These are phyloP conservation scores for Paedocypris micromegethes DNA, from an alignment of 2,797 vertebrate species.

Conservation along the genomic window DNA sequence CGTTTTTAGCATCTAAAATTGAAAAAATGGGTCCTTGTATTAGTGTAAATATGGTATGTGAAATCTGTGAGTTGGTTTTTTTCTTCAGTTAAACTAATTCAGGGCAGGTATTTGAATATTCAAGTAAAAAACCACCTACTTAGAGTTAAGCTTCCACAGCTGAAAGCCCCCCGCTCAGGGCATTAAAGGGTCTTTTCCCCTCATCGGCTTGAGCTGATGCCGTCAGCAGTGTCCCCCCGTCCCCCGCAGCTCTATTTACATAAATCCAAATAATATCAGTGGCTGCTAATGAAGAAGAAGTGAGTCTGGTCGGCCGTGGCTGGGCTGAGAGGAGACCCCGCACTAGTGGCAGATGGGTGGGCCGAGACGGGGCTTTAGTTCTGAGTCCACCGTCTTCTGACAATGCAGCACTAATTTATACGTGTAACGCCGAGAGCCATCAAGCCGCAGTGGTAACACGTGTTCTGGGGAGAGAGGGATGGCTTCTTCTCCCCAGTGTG, in stretches of 20 bases:
- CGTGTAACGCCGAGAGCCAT: constrained; percentile 21
- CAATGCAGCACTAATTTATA: constrained; percentile 20
- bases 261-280: constrained; percentile 85
- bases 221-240: constrained; percentile 36
- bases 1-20: too few relatives aligned
- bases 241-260: constrained; percentile 79
- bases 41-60: too few relatives aligned
- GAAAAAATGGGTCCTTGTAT: too few relatives aligned
- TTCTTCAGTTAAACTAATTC: too few relatives aligned
- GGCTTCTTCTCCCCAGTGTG: not conserved
- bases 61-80: too few relatives aligned
- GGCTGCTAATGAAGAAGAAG: constrained; percentile 87
- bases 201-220: constrained; percentile 13
- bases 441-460: not conserved
- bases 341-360: constrained; percentile 78
- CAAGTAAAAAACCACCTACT: too few relatives aligned
- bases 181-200: constrained; percentile 28
- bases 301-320: constrained; percentile 71
- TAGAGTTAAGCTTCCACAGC: too few relatives aligned
- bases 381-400: constrained; percentile 8
- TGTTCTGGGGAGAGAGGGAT: constrained; percentile 9
- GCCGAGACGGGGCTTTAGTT: constrained; percentile 57
- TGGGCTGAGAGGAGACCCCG: constrained; percentile 71
- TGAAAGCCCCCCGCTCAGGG: too few relatives aligned
- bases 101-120: too few relatives aligned